Percentiles rank a stretch among this genome's conserved stretches.
phyloP scores from a whole-genome alignment of 2,113 vertebrate genomes.

The Rhadina sibilatrix region DNA sequence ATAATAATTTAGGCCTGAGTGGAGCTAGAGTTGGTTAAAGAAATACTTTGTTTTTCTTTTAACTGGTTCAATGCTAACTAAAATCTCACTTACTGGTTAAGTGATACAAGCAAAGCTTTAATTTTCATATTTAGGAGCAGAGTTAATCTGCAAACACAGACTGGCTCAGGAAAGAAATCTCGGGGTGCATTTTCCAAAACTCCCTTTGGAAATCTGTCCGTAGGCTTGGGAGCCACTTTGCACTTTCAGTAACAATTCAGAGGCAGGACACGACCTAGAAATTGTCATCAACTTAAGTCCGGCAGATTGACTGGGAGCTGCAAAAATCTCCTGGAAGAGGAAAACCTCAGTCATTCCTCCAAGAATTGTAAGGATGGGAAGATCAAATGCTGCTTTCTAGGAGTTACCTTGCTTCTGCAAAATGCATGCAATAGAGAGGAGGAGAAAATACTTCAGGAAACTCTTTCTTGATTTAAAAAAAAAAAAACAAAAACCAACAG shows the following conservation, averaged over 20 bases:
- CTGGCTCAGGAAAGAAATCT: not conserved
- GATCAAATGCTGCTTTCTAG: not conserved
- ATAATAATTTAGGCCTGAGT: constrained; percentile 68
- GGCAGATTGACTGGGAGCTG: not conserved
- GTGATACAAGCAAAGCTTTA: not conserved
- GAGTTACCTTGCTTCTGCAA: not conserved
- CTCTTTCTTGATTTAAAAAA: not conserved
- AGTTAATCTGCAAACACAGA: not conserved
- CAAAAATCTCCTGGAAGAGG: not conserved
- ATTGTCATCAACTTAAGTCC: not conserved
- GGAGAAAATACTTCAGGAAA: not conserved
- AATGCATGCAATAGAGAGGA: fast-evolving
- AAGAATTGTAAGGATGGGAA: not conserved
- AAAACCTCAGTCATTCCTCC: not conserved
- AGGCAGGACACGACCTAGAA: not conserved
- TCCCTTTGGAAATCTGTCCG: not conserved
- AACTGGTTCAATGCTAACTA: constrained; percentile 64
- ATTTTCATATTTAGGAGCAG: not conserved
- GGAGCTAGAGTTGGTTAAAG: constrained; percentile 23
- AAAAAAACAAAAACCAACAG: not conserved
- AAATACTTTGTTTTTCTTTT: constrained; percentile 41
- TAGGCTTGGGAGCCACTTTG: not conserved
- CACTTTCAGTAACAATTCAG: not conserved
- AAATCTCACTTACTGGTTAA: not conserved
- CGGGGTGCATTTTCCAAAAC: not conserved